These are phyloP conservation scores for Heliangelus exortis DNA, from an alignment of 2,797 vertebrate species.

Conservation along the genomic window DNA sequence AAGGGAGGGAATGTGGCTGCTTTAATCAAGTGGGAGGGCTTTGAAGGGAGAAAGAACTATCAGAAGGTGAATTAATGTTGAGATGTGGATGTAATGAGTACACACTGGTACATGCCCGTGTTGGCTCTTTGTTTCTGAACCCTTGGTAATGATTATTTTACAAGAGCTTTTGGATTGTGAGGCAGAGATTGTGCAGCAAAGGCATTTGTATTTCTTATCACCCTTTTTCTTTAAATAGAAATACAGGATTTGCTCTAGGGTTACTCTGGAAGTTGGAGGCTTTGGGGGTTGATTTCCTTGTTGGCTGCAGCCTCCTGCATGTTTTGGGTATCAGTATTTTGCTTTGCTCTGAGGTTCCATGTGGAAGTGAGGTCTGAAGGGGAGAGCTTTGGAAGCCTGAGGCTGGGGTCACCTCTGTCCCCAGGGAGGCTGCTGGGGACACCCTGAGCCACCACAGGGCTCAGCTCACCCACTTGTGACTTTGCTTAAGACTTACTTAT, in stretches of 20 bases:
- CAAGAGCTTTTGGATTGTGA: background rate
- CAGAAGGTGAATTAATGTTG: background rate
- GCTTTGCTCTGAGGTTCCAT: background rate
- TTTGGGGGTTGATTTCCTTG: background rate
- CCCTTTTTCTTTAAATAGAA: background rate
- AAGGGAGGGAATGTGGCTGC: background rate
- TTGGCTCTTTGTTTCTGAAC: background rate
- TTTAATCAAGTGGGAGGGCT: background rate
- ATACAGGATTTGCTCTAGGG: background rate
- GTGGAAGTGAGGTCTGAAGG: background rate
- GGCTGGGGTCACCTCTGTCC: background rate
- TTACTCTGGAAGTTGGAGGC: background rate
- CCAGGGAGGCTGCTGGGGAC: background rate
- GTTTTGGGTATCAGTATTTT: background rate
- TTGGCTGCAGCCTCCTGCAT: background rate
- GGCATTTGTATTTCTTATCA: background rate
- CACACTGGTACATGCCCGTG: background rate
- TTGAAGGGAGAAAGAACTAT: background rate
- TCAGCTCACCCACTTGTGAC: background rate
- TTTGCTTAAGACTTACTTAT: background rate
- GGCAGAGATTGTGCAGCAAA: background rate
- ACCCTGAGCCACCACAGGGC: background rate
- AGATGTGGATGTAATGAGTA: background rate
- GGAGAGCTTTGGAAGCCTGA: background rate
- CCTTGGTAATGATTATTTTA: background rate